A percentile compares a stretch with the other conserved stretches of the same genome.
Conservation (phyloP, 2,113 vertebrate genomes). For the Odocoileus virginianus region DNA sequence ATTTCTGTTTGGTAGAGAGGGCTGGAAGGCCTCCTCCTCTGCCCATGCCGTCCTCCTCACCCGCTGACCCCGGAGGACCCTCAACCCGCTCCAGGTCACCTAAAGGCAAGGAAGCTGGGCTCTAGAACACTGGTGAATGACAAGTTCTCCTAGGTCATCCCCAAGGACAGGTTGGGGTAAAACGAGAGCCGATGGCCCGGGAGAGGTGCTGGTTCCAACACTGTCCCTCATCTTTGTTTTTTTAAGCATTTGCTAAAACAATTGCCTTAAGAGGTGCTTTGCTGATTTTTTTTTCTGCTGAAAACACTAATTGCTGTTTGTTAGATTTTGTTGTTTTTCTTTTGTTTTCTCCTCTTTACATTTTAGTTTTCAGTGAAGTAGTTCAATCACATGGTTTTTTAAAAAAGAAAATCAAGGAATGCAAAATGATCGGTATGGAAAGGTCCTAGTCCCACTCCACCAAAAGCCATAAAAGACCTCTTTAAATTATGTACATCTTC, state of each 20-base stretch:
- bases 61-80: neutral
- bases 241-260: neutral
- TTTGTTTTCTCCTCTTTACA: neutral
- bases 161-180: neutral
- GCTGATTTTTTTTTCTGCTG: neutral
- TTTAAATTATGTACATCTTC: neutral
- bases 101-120: neutral
- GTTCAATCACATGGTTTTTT: neutral
- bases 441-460: neutral
- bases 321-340: neutral
- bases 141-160: neutral
- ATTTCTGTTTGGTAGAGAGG: neutral
- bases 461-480: neutral
- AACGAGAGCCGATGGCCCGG: fast-evolving
- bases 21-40: neutral
- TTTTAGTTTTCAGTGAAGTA: neutral
- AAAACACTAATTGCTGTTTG: no score
- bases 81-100: neutral
- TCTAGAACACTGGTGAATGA: neutral
- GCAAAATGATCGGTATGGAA: neutral
- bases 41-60: neutral
- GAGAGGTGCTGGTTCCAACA: neutral
- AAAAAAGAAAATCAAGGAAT: neutral
- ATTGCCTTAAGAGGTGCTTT: neutral
- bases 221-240: neutral